These are phyloP conservation scores for Ctenodactylus gundi DNA, from an alignment of 2,113 vertebrate genomes.

Conservation along the genomic window DNA sequence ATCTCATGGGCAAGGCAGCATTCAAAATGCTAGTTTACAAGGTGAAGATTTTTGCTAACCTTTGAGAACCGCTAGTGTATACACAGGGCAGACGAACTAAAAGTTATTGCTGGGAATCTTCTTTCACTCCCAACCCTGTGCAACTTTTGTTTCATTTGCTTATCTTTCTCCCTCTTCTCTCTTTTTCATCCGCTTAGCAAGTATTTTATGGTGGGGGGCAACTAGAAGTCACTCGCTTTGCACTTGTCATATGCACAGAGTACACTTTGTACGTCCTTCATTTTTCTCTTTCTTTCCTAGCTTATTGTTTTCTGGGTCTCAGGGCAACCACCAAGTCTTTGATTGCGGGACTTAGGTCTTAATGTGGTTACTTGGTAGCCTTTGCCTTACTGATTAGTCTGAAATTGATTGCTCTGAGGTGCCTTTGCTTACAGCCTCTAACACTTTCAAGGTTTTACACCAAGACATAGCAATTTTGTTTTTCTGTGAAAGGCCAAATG, in stretches of 20 bases:
- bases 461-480: not conserved
- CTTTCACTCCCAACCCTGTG: not conserved
- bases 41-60: not conserved
- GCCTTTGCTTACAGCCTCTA: not conserved
- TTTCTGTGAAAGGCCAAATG: not conserved
- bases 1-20: conserved; percentile 22
- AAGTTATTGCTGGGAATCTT: not conserved
- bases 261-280: not conserved
- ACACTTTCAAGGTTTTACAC: not conserved
- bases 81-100: not conserved
- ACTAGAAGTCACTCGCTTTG: not conserved
- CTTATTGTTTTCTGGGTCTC: not conserved
- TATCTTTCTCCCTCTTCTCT: not conserved
- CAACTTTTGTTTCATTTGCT: not conserved
- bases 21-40: conserved; percentile 17
- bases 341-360: not conserved
- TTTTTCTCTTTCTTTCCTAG: not conserved
- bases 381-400: not conserved
- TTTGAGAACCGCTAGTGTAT: not conserved
- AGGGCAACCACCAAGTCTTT: not conserved
- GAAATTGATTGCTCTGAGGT: conserved; percentile 36
- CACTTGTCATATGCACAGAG: not conserved
- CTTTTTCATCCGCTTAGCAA: not conserved
- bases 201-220: not conserved
- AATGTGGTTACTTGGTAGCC: not conserved